phyloP scores from a whole-genome alignment of 2,797 vertebrate species.

The Pipistrellus kuhlii region DNA sequence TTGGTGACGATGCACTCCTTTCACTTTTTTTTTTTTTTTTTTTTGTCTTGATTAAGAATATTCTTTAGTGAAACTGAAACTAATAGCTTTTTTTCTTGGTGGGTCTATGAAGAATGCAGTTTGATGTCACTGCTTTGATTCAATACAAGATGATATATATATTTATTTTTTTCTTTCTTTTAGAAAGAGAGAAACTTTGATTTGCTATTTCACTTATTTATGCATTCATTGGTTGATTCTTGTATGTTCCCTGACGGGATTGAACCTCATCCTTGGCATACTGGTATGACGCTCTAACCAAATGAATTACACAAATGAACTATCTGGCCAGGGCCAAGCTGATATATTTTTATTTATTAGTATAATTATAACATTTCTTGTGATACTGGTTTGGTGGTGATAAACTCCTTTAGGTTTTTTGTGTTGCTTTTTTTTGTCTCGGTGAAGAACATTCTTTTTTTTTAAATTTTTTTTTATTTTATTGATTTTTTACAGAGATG shows the following conservation, averaged over 20 bases:
- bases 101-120: neutral
- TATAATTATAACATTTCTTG: neutral
- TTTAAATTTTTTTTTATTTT: no score
- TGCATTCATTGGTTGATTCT: neutral
- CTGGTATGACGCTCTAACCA: neutral
- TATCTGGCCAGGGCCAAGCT: neutral
- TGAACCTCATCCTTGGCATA: neutral
- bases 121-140: neutral
- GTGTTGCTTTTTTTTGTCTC: neutral
- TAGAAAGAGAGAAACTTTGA: no score
- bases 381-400: neutral
- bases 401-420: neutral
- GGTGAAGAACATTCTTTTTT: neutral
- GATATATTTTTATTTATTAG: neutral
- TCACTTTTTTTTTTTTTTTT: neutral
- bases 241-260: neutral
- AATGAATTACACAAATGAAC: neutral
- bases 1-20: neutral
- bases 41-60: neutral
- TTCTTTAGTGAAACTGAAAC: slow-evolving; percentile 8
- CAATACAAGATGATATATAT: neutral
- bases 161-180: no score
- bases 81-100: neutral
- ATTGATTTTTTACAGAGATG: no score
- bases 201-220: neutral